Evolutionary conservation across 2,113 vertebrate genomes (phyloP), one percentile per base, ranked within the genome.

Genomic region (Urocynchramus pylzowi): DNA sequence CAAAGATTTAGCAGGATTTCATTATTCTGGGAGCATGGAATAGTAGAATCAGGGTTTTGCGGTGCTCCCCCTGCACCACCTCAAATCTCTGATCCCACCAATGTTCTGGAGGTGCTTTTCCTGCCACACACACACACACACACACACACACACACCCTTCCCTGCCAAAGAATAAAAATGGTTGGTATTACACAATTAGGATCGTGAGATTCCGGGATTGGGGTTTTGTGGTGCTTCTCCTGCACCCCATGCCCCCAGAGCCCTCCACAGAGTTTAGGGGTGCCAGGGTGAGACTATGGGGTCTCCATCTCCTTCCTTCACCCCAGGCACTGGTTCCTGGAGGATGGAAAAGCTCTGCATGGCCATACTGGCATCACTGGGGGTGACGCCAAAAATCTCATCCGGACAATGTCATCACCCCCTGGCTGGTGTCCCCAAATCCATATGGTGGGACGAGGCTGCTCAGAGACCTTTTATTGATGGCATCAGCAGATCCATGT

Each of bases 401-500:
- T 9, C 31, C 17, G 11, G 57, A 50, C 53, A 17, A 22, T 3
- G 17, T n/a, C 1, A 3, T 53, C 47, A 37, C 17, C 14, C 21
- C 16, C 30, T 13, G 16, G 56, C 8, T 21, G 10, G 16, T 16
- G 33, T 84, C 47, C 39, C 33, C 17, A 14, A 37, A 63, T 84
- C 33, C 1, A 0, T 27, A 45, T 2, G 13, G 21, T 20, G 54
- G 16, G 21, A 71, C 0, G 3, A 44, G 39, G 33, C 56, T 26
- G 33, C 56, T 31, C 2, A 2, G 39, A 17, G 8, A 61, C 33
- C 16, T 61, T 44, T 26, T 9, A 44, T 10, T 11, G 39, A 27
- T 31, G 27, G 10, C 27, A 37, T 53, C 17, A 13, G 56, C 26
- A 44, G 47, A 61, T 26, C 35, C 3, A 7, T 7, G 50, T 19